phyloP scores from a whole-genome alignment of 2,888 invertebrate species.

The Gibbula magus region DNA sequence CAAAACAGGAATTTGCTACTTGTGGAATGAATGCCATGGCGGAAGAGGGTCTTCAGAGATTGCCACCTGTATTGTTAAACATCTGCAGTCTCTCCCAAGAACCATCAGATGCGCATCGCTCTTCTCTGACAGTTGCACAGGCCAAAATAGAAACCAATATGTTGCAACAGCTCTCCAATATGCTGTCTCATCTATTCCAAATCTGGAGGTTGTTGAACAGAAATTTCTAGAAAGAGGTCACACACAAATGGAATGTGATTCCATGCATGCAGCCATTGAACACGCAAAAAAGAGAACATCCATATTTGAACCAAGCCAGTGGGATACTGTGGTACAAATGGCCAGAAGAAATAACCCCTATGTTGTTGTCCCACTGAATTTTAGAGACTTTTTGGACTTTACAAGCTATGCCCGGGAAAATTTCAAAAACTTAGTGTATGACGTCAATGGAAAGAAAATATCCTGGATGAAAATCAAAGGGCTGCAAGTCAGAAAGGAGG shows the following conservation, averaged over 20 bases:
- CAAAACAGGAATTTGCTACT: not conserved
- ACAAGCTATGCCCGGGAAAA: not conserved
- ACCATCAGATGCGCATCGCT: not conserved
- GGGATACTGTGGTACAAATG: not conserved
- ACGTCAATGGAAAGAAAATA: not conserved
- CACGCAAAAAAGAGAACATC: not conserved
- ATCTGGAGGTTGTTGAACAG: constrained; percentile 4
- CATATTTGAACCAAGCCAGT: constrained; percentile 11
- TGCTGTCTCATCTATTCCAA: not conserved
- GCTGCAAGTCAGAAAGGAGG: not conserved
- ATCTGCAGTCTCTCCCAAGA: not conserved
- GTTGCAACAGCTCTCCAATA: not conserved
- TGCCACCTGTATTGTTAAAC: not conserved
- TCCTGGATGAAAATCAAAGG: constrained; percentile 17
- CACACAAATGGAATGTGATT: constrained; percentile 31
- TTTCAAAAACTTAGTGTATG: not conserved
- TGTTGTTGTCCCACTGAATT: not conserved
- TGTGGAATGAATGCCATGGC: constrained; percentile 3
- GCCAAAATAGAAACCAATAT: constrained; percentile 5
- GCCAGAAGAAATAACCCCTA: not conserved
- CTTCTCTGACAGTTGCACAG: constrained; percentile 11
- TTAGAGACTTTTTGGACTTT: not conserved
- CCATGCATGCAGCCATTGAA: constrained; percentile 15
- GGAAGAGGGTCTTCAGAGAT: not conserved
- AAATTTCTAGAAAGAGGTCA: constrained; percentile 23